Percentiles rank a stretch among this genome's conserved stretches.
Conservation (phyloP, 2,888 invertebrate species). For the Yponomeuta malinellus region DNA sequence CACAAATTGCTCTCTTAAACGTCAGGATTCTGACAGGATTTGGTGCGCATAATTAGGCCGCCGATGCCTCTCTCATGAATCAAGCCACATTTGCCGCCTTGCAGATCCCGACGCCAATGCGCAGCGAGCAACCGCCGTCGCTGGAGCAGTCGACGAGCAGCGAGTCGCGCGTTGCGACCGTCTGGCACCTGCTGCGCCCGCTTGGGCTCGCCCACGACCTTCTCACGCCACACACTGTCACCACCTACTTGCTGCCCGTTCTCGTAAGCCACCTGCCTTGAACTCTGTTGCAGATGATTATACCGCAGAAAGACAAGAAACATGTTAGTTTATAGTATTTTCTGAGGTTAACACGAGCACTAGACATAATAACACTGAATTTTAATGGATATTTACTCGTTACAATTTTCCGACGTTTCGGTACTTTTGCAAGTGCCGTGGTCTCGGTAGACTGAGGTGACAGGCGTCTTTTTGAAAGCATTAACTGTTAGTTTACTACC, state of each 20-base stretch:
- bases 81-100: neutral
- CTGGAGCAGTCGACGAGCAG: slow-evolving; percentile 56
- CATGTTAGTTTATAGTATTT: too few species aligned
- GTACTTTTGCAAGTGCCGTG: too few species aligned
- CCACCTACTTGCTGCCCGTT: slow-evolving; percentile 94
- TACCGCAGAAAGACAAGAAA: neutral
- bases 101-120: slow-evolving; percentile 27
- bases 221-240: slow-evolving; percentile 91
- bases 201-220: slow-evolving; percentile 95
- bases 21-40: too few species aligned
- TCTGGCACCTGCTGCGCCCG: slow-evolving; percentile 85
- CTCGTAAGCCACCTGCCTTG: slow-evolving; percentile 76
- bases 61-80: neutral
- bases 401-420: too few species aligned
- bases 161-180: slow-evolving; percentile 60
- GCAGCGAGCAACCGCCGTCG: slow-evolving; percentile 59
- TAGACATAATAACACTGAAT: too few species aligned
- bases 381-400: too few species aligned
- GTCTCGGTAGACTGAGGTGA: too few species aligned
- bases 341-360: too few species aligned
- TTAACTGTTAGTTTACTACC: too few species aligned
- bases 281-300: neutral
- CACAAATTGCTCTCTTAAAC: too few species aligned
- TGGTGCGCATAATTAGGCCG: too few species aligned
- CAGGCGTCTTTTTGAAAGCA: too few species aligned